Base-by-base conservation (phyloP, 2,113 vertebrate species). In the Lucifuga dentata region DNA sequence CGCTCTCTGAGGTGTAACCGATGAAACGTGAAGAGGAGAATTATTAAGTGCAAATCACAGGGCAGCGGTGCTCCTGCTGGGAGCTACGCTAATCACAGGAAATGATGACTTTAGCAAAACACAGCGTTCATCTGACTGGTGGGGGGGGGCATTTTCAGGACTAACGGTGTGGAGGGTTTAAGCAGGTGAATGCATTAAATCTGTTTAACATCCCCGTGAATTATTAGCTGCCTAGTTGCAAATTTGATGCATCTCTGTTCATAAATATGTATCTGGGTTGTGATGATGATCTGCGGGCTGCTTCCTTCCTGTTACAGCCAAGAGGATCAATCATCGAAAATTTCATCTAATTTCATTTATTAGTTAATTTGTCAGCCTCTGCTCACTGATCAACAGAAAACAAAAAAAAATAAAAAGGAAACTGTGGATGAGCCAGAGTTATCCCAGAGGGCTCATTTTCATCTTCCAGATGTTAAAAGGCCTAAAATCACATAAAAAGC, bases 41-140 rank as follows among this genome's bases (percentile, higher is more conserved):
- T 70, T 85, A 83, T 70, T 65, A 70, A 55, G 76, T 41, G 62
- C 56, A 68, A 78, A 75, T 72, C 64, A 26, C 6, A 12, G n/a
- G n/a, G 24, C 7, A 38, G 43, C 46, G n/a, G 53, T 20, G 59
- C 57, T 55, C 52, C 74, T 17, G 33, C 40, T 51, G 65, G 39
- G 59, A 66, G 72, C 63, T 38, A 21, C 17, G 51, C 68, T 72
- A 73, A 79, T 85, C 73, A 74, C 12, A 52, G 61, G 61, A 71
- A 86, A 80, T 58, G 59, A 78, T 67, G 73, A 78, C 81, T 71
- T 78, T 33, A 65, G 58, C 44, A 59, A 83, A 73, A 73, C 65
- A 44, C 53, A 51, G 32, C 49, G 15, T 60, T 73, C 67, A 55
- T 52, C 60, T 5, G 10, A 20, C 39, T 46, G 2, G 45, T 1